Conservation (phyloP, 1,140 invertebrate genomes). For the Procambarus clarkii region DNA sequence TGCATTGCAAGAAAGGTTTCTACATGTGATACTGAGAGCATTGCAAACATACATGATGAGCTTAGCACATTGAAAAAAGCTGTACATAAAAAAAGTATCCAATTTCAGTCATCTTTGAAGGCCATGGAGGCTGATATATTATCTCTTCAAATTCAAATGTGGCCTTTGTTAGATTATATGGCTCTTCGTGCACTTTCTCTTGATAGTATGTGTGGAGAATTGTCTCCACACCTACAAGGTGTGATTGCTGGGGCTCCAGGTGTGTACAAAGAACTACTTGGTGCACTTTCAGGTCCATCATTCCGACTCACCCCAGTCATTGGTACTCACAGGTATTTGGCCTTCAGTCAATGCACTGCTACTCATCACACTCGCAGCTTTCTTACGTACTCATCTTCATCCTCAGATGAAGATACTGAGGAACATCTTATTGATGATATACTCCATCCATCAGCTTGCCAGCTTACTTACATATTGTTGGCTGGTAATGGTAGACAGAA, state of each 20-base stretch:
- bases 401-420: constrained; percentile 27
- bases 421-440: not conserved
- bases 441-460: constrained; percentile 53
- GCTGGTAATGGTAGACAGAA: constrained; percentile 12
- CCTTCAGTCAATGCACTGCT: constrained; percentile 34
- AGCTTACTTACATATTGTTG: constrained; percentile 56
- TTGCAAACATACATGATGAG: constrained; percentile 10
- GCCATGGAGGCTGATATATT: not conserved
- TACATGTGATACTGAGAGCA: not conserved
- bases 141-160: constrained; percentile 39
- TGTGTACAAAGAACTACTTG: constrained; percentile 31
- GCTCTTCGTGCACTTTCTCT: constrained; percentile 3
- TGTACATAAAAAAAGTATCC: constrained; percentile 26
- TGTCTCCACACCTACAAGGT: constrained; percentile 3
- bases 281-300: constrained; percentile 33
- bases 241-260: constrained; percentile 31
- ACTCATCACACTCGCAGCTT: constrained; percentile 16
- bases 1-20: constrained; percentile 24
- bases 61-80: constrained; percentile 23
- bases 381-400: constrained; percentile 12
- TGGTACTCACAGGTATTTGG: constrained; percentile 39
- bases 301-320: constrained; percentile 19
- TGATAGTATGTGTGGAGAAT: not conserved
- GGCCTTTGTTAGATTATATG: constrained; percentile 53
- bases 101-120: not conserved